Evolutionary conservation across 2,113 vertebrate species (phyloP), one percentile per base, ranked within the genome.

Genomic region (Lanius ludovicianus): DNA sequence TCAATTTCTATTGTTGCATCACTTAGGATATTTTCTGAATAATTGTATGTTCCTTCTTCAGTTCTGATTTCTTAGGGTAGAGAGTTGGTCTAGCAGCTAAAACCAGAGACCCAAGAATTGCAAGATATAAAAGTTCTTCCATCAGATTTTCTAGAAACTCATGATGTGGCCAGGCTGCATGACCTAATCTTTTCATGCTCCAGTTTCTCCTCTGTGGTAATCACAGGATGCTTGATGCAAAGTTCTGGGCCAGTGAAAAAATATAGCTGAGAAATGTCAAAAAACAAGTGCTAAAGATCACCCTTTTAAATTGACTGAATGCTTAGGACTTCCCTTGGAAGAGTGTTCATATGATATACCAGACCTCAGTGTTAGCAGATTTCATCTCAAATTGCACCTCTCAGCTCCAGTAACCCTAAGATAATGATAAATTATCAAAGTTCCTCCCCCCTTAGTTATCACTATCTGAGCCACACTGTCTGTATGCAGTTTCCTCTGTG

Each of bases 311-410:
- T 41, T 88, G 20, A 56, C 52, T 70, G 56, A 70, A 55, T 2
- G 0, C 1, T 0, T 76, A 62, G 64, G 42, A 81, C 93, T 93
- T 94, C 93, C 93, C 93, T 96, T 96, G 96, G 95, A 87, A 96
- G 96, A 97, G 27, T 92, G 92, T 96, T 96, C 96, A 95, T 92
- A 25, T 78, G 44, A 46, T 84, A 31, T 79, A 90, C 49, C n/a
- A 87, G 93, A 96, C 96, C 93, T 96, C 96, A 97, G 83, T 94
- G 95, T 92, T 92, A 92, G 80, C 73, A 89, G 42, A 89, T 84
- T 87, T 84, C 80, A 42, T 87, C 69, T 80, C 64, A 74, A 84
- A 80, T 60, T 78, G 44, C 19, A 90, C 33, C 33, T 82, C 28
- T 92, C 23, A 67, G 57, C 55, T 85, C 46, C 8, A 0, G 10